A percentile compares a stretch with the other conserved stretches of the same genome.
These are phyloP conservation scores for Australoheros facetus DNA, from an alignment of 2,797 vertebrate genomes.

Conservation along the genomic window DNA sequence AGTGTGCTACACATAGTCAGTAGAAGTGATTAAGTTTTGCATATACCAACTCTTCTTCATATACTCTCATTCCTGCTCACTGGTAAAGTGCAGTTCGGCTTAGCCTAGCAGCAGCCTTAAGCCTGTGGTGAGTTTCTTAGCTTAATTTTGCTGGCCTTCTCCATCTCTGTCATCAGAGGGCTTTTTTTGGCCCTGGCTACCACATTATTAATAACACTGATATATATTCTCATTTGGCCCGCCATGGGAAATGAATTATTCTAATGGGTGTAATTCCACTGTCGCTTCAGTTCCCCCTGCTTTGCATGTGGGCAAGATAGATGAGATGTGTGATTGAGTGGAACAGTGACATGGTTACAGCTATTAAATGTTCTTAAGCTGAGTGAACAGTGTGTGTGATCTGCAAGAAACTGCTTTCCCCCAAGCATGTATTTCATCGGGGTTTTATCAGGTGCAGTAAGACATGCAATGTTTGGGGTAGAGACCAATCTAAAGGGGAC, in stretches of 20 bases:
- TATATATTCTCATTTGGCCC: slow-evolving; percentile 72
- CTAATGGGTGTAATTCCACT: slow-evolving; percentile 76
- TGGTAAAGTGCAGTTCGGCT: slow-evolving; percentile 26
- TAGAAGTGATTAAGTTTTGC: slow-evolving; percentile 36
- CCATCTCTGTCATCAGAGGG: slow-evolving; percentile 72
- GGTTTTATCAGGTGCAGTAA: slow-evolving; percentile 3
- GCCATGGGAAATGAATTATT: slow-evolving; percentile 74
- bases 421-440: neutral
- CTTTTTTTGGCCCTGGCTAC: slow-evolving; percentile 73
- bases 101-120: slow-evolving; percentile 24
- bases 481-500: neutral
- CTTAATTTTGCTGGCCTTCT: slow-evolving; percentile 62
- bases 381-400: neutral
- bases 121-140: slow-evolving; percentile 46
- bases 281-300: slow-evolving; percentile 49
- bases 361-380: slow-evolving; percentile 46
- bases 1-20: slow-evolving; percentile 26
- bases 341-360: slow-evolving; percentile 51
- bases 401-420: neutral
- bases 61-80: neutral
- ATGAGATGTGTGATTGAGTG: slow-evolving; percentile 59
- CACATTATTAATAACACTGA: slow-evolving; percentile 75
- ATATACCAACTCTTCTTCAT: slow-evolving; percentile 6
- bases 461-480: neutral
- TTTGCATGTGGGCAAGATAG: slow-evolving; percentile 53